A percentile compares a stretch with the other conserved stretches of the same genome.
phyloP scores from a whole-genome alignment of 2,113 vertebrate genomes.

The Cryptomyrus ogoouensis region DNA sequence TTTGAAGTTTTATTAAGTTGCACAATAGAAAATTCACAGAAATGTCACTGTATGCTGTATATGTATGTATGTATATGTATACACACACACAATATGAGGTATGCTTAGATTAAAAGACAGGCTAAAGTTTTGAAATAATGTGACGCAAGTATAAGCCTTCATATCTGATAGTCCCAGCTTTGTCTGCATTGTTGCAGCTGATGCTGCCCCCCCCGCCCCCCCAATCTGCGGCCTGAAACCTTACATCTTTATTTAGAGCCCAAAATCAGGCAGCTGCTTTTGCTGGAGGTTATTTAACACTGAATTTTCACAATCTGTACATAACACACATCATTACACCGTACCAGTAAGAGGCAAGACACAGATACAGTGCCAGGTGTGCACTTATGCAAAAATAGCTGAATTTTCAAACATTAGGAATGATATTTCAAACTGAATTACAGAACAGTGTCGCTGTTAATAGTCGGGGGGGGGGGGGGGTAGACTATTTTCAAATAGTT shows the following conservation, averaged over 20 bases:
- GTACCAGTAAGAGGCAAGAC: background rate
- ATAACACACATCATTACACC: background rate
- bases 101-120: background rate
- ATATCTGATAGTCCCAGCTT: background rate
- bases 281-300: background rate
- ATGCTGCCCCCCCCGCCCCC: background rate
- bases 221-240: slow-evolving; percentile 16
- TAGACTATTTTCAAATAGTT: background rate
- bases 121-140: background rate
- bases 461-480: background rate
- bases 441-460: background rate
- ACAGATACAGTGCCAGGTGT: background rate
- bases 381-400: background rate
- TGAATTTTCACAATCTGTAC: background rate
- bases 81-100: background rate
- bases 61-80: background rate
- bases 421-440: background rate
- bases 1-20: background rate
- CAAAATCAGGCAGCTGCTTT: slow-evolving; percentile 15
- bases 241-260: slow-evolving; percentile 19
- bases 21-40: background rate
- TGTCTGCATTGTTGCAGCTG: slow-evolving; percentile 14
- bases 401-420: background rate
- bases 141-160: background rate
- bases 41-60: background rate